phyloP scores from a whole-genome alignment of 2,113 vertebrate genomes.

The Phycodurus eques region DNA sequence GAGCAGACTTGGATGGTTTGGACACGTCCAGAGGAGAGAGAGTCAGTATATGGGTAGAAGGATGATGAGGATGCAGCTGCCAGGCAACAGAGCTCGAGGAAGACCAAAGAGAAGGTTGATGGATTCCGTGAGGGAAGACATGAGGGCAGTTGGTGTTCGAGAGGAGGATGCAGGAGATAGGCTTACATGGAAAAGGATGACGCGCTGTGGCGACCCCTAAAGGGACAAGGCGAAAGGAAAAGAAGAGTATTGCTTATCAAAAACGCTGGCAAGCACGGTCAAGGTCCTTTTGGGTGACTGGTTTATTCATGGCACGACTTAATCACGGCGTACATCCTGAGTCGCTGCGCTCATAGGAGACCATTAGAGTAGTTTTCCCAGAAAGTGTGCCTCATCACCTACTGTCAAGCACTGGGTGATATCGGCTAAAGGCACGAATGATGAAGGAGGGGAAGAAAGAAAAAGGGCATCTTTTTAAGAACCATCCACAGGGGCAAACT shows the following conservation, averaged over 20 bases:
- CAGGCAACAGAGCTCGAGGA: no score
- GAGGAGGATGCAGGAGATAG: no score
- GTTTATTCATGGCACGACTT: constrained; percentile 40
- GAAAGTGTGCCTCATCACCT: constrained; percentile 54
- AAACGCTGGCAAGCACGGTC: constrained; percentile 12
- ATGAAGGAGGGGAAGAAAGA: constrained; percentile 46
- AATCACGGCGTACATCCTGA: constrained; percentile 34
- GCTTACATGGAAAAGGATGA: no score
- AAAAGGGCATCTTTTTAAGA: constrained; percentile 51
- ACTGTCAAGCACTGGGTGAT: constrained; percentile 44
- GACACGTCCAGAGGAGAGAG: no score
- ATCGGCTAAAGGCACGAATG: constrained; percentile 54
- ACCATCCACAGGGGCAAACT: constrained; percentile 63
- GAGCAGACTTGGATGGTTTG: no score
- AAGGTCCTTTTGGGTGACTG: constrained; percentile 36
- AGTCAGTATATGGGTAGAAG: no score
- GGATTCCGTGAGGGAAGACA: no score
- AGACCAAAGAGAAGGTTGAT: no score
- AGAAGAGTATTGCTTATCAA: not conserved
- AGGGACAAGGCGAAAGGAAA: no score
- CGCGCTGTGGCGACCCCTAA: no score
- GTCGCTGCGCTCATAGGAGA: constrained; percentile 39
- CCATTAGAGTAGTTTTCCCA: constrained; percentile 51
- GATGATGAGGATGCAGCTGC: no score
- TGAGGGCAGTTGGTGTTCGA: no score